Evolutionary conservation across 92 coral and sea anemone species (phyloP), one percentile per base, ranked within the genome.

Genomic region (Nematostella vectensis): DNA sequence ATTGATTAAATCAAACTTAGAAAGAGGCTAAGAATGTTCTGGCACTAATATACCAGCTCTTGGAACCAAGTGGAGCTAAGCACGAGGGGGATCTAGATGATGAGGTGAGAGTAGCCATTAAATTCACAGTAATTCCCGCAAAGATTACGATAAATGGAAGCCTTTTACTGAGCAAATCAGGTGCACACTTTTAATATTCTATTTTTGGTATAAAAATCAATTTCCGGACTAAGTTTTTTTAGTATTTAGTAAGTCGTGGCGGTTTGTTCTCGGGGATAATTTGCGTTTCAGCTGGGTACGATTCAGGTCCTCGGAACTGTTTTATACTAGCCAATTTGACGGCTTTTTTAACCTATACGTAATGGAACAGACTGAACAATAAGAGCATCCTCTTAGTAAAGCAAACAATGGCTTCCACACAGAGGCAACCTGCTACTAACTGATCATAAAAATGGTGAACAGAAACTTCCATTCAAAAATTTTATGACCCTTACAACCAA

Each of bases 361-460:
- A 66, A 66, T 55, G 38, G 72, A 39, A 56, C 26, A 12, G 40
- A n/a, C n/a, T 3, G 47, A 57, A 66, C 72, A 66, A 66, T 55
- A 47, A 8, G 6, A 53, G 45, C 38, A 56, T 16, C 62, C n/a
- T 57, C 45, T 56, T 50, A 40, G 44, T 66, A 36, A 40, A 21
- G 1, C 13, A 39, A 29, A 66, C 72, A 66, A 55, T 66, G 48
- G 62, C 20, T 28, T 28, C n/a, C 53, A 36, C 15, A 58, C 49
- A 36, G 27, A 27, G 10, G n/a, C 31, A 58, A 58, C 63, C 63
- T 58, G 63, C 63, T 50, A 44, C 43, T n/a, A 42, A 23, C 25
- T 28, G 36, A 26, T 24, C 44, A 16, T 19, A 28, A 39, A 33
- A 55, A 38, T 22, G 23, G 37, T 26, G 22, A 33, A 31, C 22